Base-by-base conservation (phyloP, 2,888 invertebrate genomes). In the Troilus luridus region DNA sequence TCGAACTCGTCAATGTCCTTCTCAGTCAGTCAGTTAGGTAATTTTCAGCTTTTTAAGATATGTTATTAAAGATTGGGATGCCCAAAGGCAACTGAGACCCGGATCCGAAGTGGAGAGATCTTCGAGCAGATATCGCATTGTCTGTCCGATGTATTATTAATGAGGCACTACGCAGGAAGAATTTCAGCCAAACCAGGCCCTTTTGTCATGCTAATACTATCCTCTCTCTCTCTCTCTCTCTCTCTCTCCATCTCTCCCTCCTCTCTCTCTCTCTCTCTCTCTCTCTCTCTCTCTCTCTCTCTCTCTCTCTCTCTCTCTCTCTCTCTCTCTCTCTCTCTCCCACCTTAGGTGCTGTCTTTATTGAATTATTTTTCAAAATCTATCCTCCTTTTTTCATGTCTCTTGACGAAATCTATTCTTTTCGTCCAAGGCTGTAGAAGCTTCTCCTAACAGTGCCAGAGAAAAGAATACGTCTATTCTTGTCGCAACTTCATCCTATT, bases 321-420 rank as follows among this genome's bases (percentile, higher is more conserved):
- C 41, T 41, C 41, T 41, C 41, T 41, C 41, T 41, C 41, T 41
- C 5, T 41, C 1, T 41, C 1, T 41, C 41, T 41, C 17, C 72
- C 17, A 17, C 41, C 17, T 17, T 0, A 72, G 72, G 7, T 41
- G 41, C 72, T 8, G 27, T 77, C 72, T 77, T 77, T 24, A 77
- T 77, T 77, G 27, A 77, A 77, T 77, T 77, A 77, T 77, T 77
- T 77, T 77, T 77, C 41, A 41, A 77, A 77, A 77, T 41, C 72
- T 77, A 77, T 77, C 41, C 72, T 17, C 27, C 27, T 77, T 77
- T 41, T 77, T 77, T 41, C 41, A 7, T 12, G 67, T 14, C 67
- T 67, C 67, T 77, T 41, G 72, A 77, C 72, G 21, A 77, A 41
- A 77, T 77, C 72, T 77, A 77, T 77, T 77, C 72, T 77, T 77